Conservation (phyloP, 2,113 vertebrate species). For the Arenaria interpres region DNA sequence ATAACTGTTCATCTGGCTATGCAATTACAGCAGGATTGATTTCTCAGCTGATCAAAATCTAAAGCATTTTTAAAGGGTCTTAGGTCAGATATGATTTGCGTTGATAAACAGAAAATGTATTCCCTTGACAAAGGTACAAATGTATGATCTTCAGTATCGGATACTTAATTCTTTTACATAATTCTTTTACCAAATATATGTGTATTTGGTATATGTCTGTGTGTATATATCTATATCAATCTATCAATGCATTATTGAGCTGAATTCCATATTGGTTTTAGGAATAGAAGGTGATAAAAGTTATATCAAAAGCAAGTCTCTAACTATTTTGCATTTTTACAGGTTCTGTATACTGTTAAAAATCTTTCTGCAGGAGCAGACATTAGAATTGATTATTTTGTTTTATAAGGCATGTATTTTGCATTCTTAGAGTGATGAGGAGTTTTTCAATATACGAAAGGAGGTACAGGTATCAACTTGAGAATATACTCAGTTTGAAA, state of each 20-base stretch:
- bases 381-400: background rate
- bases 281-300: background rate
- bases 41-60: conserved; percentile 37
- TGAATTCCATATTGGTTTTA: background rate
- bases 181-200: background rate
- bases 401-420: background rate
- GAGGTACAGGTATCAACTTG: background rate
- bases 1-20: conserved; percentile 18
- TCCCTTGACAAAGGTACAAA: background rate
- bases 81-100: background rate
- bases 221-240: background rate
- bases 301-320: background rate
- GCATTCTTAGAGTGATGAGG: background rate
- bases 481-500: background rate
- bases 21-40: conserved; percentile 20
- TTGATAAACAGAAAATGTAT: background rate
- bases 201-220: background rate
- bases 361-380: background rate
- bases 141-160: background rate
- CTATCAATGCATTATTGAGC: background rate
- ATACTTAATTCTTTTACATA: background rate
- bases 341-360: background rate
- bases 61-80: background rate
- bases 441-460: background rate
- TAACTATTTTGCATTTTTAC: background rate